Base-by-base conservation (phyloP, 2,888 invertebrate species). In the Odontomyia ornata region DNA sequence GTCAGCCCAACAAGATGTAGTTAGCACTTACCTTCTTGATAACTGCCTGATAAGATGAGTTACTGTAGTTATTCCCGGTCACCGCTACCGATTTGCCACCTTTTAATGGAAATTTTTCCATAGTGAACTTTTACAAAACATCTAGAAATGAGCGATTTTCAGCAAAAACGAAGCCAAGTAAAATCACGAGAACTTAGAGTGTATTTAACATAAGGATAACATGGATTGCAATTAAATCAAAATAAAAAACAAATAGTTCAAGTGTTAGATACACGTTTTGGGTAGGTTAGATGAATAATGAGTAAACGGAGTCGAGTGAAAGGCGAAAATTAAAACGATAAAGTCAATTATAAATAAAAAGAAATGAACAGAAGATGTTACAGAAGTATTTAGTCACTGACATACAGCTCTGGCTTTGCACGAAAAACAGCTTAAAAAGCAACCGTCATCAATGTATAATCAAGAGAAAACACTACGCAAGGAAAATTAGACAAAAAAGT, bases 31-130 rank as follows among this genome's bases (percentile, higher is more conserved):
- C 90, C 90, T 90, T 90, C 85, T 89, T 90, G 84, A 87, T 87
- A 81, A 90, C 89, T 80, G 90, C 88, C 85, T 91, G 90, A 86
- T 91, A 91, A 80, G 89, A 88, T 76, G 89, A 88, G 43, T 46
- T 30, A 81, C 89, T 88, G 81, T 86, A 86, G 83, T 86, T 87
- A 81, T 87, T 88, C 81, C 87, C 86, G 81, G 88, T 87, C 75
- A 84, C 83, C 78, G 84, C 84, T 81, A 88, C 85, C 82, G 89
- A 86, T 78, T 87, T 87, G 82, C 90, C 90, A 76, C 86, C 86
- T 87, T 90, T 92, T 84, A 92, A 87, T 85, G 92, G 92, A 88
- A 89, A 91, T 87, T 91, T 92, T 90, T 92, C 92, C 92, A 92
- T 92, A 83, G 84, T 84, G 77, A 77, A 78, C 67, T 76, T 79